Base-by-base conservation (phyloP, 2,113 vertebrate genomes). In the Probosciger aterrimus region DNA sequence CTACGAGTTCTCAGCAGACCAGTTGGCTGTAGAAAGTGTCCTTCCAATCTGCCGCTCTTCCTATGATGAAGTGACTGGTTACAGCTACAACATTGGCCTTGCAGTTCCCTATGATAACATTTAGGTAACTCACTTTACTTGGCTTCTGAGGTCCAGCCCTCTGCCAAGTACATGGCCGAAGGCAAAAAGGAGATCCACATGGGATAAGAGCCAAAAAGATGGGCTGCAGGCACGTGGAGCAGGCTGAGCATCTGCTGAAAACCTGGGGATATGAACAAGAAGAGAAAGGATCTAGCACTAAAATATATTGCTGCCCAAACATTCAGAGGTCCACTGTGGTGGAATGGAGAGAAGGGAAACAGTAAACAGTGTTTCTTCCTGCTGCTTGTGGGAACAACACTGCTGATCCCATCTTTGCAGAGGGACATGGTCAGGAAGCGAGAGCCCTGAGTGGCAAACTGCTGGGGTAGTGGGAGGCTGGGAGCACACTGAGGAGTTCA, bases 71-170 rank as follows among this genome's bases (percentile, higher is more conserved):
- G 73, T 96, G 19, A 85, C 95, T 0, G 98, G 98, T 2, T 98
- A 99, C 97, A 99, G 95, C 98, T 99, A 99, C 94, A 99, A 99
- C 98, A 99, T 99, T 6, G 96, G 98, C n/a, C 98, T 99, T 25
- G 89, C 98, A 0, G 96, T 99, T 88, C 99, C 99, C 37, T 99
- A 98, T 1, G 99, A 99, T 92, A 70, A 31, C 47, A 55, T 97
- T 60, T 98, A 98, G 92, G 73, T 31, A 11, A 6, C 50, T 57
- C 25, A 1, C 46, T 55, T 39, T 2, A 5, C 75, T 5, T 5
- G 44, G 44, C 60, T 17, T 4, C 53, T 27, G 62, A 28, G 81
- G 30, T 30, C 57, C 79, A 12, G 23, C 23, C 57, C 81, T 46
- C 53, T 74, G 18, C 43, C 31, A 6, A 11, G 53, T 25, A 15